Evolutionary conservation across 2,888 invertebrate genomes (phyloP).

Genomic region (Xiphydria camelus): DNA sequence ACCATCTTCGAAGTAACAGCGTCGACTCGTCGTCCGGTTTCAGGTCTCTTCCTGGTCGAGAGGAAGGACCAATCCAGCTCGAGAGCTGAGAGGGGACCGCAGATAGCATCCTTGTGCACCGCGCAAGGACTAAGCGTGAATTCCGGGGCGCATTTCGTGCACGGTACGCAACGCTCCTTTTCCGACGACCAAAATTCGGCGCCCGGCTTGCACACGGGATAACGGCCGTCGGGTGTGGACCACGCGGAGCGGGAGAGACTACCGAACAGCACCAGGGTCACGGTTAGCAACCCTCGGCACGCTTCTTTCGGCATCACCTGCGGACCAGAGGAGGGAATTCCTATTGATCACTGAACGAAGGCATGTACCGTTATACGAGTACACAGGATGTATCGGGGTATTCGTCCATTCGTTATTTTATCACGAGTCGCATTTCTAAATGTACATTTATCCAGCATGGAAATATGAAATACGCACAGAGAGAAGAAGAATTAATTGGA

Average conservation of each 20-base stretch:
- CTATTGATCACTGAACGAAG: no score
- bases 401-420: no score
- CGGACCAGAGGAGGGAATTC: no score
- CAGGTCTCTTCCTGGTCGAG: slow-evolving; percentile 57
- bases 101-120: slow-evolving; percentile 74
- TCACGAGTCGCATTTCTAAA: no score
- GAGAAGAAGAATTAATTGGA: no score
- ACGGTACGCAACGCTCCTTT: slow-evolving; percentile 68
- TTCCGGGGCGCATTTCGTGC: slow-evolving; percentile 69
- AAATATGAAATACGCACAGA: no score
- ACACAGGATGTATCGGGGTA: background rate
- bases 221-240: slow-evolving; percentile 8
- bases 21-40: slow-evolving; percentile 26
- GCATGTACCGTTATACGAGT: background rate
- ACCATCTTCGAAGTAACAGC: slow-evolving; percentile 31
- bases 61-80: slow-evolving; percentile 67
- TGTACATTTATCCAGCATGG: no score
- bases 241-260: slow-evolving; percentile 21
- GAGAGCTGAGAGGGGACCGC: slow-evolving; percentile 70
- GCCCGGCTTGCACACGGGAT: slow-evolving; percentile 58
- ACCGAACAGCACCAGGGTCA: slow-evolving; percentile 41
- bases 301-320: slow-evolving; percentile 48
- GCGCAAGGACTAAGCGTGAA: slow-evolving; percentile 76
- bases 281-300: slow-evolving; percentile 36
- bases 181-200: slow-evolving; percentile 73